Evolutionary conservation across 2,888 invertebrate species (phyloP), one percentile per base, ranked within the genome.

Genomic region (Cancer borealis): DNA sequence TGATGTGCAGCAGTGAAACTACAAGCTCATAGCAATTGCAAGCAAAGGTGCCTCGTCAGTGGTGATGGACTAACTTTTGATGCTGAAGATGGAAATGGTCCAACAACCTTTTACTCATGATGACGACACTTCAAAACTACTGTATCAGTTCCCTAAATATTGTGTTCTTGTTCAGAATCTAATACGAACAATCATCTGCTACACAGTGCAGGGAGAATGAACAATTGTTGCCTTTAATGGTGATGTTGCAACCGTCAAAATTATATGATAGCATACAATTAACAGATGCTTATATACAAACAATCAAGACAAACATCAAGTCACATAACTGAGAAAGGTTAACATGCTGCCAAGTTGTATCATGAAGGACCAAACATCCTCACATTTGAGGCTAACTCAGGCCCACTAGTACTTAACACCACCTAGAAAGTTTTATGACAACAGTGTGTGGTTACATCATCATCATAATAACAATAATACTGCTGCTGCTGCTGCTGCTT

Each of bases 131-230:
- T 39, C 39, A 39, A 39, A 39, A 39, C 39, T 39, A 39, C 39
- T 39, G 39, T 39, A 39, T 39, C 39, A 39, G 39, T 39, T 39
- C 39, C 39, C 39, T 39, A 60, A 60, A 21, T 21, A 60, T 60
- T 60, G 5, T 21, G 60, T 60, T 60, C 21, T 60, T 60, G 21
- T 60, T 60, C 60, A 21, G 21, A 60, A 21, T 5, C 3, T 2
- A 21, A 21, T 5, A 21, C 5, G 60, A 60, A 60, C 21, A 60
- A 17, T 60, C 21, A 17, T 60, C 60, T 60, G 60, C 60, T 60
- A 60, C 60, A 60, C 60, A 60, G 60, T 60, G 60, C 60, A 60
- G 60, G 60, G 60, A 60, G 60, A 60, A 60, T 60, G 60, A 60
- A 10, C 2, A 60, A 21, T 60, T 60, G 60, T 60, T 54, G 54